Percentiles rank a stretch among this genome's conserved stretches.
These are phyloP conservation scores for Agrenia bidenticulata DNA, from an alignment of 2,888 invertebrate species.

Conservation along the genomic window DNA sequence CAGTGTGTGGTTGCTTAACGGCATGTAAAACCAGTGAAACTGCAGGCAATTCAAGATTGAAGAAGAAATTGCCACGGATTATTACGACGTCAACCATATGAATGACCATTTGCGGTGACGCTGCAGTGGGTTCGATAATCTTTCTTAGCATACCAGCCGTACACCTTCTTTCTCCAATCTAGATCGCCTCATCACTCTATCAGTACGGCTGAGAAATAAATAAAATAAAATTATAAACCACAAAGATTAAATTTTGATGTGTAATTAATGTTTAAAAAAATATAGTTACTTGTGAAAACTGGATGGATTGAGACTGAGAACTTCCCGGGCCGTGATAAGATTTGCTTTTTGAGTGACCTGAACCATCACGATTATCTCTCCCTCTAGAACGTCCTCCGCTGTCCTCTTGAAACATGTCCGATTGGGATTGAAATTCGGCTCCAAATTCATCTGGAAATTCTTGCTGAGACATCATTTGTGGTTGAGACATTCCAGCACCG, in stretches of 20 bases:
- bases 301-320: conserved; percentile 43
- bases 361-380: conserved; percentile 10
- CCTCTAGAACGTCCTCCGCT: background rate
- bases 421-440: conserved; percentile 34
- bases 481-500: conserved; percentile 37
- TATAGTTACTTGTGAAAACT: conserved; percentile 46
- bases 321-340: conserved; percentile 28
- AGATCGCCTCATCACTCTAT: no score
- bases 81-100: no score
- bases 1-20: no score
- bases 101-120: no score
- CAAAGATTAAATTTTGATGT: background rate
- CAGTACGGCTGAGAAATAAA: no score
- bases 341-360: conserved; percentile 3
- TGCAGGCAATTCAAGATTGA: no score
- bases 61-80: no score
- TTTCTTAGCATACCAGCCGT: no score
- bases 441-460: conserved; percentile 48
- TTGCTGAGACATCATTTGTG: conserved; percentile 51
- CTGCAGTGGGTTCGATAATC: no score
- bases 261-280: background rate
- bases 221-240: no score
- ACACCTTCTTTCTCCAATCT: no score
- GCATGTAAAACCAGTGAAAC: no score
- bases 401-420: conserved; percentile 17